Base-by-base conservation (phyloP, 2,888 invertebrate species). In the Eristalis pertinax region DNA sequence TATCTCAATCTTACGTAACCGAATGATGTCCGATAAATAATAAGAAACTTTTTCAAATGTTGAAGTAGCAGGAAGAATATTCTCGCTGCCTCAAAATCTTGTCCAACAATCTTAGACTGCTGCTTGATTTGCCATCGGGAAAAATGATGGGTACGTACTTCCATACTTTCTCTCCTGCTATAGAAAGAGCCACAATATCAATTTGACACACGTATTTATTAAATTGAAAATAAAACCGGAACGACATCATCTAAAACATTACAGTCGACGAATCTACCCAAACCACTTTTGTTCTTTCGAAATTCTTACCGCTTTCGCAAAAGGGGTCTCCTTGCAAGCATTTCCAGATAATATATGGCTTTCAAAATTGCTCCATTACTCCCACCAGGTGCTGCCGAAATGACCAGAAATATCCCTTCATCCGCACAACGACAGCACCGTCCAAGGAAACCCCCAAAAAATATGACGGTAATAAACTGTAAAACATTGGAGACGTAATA, bases 391-490 rank as follows among this genome's bases (percentile, higher is more conserved):
- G 69, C 35, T 4, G 1, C 68, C 10, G 19, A 13, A 64, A 19
- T n/a, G 78, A 63, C 70, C 77, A 78, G 43, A 43, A 69, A 77
- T 63, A 64, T 64, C 26, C 50, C 29, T 10, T 26, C 11, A 24
- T 32, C 65, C 41, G 43, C 41, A 38, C 0, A 29, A 8, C 8
- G n/a, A 32, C 1, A 4, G 19, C 26, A 43, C 11, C n/a, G 24
- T 73, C 10, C 58, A n/a, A 58, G 65, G 65, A 72, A 72, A 32
- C 65, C 11, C 65, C 50, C n/a, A n/a, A 60, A 60, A 80, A 80
- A 43, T 62, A 72, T 73, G 41, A 63, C 73, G 67, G 50, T 56
- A 80, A 74, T 80, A 74, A 80, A 80, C 35, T 80, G 73, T 68
- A 50, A 72, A 79, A 29, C 24, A 79, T 72, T 65, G 64, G 70